These are phyloP conservation scores for Dynastes tityus DNA, from an alignment of 2,888 invertebrate species.

Conservation along the genomic window DNA sequence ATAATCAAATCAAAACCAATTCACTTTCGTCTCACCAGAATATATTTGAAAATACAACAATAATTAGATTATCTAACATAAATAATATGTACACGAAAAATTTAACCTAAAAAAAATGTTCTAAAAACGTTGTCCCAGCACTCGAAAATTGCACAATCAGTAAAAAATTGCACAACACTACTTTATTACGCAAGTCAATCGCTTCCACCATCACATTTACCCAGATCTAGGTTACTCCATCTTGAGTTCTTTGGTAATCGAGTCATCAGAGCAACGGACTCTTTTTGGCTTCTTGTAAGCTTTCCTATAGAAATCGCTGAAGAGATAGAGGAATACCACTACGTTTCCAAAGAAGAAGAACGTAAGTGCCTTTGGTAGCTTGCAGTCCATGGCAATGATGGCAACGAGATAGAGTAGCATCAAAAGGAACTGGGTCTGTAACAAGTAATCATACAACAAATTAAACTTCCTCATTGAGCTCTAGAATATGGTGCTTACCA, in stretches of 20 bases:
- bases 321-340: conserved; percentile 83
- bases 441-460: conserved; percentile 57
- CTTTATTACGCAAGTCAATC: too few relatives aligned
- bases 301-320: conserved; percentile 81
- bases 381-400: conserved; percentile 79
- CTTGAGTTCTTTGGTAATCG: not conserved
- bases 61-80: not conserved
- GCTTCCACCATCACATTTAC: too few relatives aligned
- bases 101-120: too few relatives aligned
- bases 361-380: conserved; percentile 81
- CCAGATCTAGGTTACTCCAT: not conserved
- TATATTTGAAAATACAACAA: too few relatives aligned
- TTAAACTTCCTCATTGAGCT: not conserved
- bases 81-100: conserved; percentile 17
- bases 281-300: conserved; percentile 63
- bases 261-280: not conserved
- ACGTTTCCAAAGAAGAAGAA: conserved; percentile 80
- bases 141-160: not conserved
- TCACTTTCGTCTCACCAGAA: not conserved
- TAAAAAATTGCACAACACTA: too few relatives aligned
- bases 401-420: conserved; percentile 81
- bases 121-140: too few relatives aligned
- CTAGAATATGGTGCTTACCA: conserved; percentile 72
- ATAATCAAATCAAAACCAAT: not conserved
- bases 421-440: conserved; percentile 82